Conservation (phyloP, 2,888 invertebrate species). For the Beris chalybata region DNA sequence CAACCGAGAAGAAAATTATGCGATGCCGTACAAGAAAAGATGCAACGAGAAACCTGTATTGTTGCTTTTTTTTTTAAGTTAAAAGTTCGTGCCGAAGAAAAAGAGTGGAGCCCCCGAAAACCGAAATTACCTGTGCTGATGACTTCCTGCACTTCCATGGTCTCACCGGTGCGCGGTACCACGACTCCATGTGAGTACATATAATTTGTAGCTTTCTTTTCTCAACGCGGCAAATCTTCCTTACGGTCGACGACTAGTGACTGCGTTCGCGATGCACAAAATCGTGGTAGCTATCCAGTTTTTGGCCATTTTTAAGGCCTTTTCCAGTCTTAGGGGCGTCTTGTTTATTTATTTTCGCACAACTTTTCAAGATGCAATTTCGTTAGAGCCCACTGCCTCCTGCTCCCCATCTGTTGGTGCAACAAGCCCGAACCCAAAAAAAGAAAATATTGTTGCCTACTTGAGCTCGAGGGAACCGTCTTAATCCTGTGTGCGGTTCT, state of each 20-base stretch:
- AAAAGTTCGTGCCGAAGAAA: neutral
- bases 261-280: too few relatives aligned
- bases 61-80: neutral
- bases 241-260: too few relatives aligned
- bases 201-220: constrained; percentile 34
- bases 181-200: constrained; percentile 25
- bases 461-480: neutral
- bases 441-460: constrained; percentile 11
- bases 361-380: constrained; percentile 26
- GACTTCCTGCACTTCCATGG: constrained; percentile 37
- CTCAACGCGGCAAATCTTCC: neutral
- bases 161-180: constrained; percentile 15
- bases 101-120: constrained; percentile 7
- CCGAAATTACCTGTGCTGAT: constrained; percentile 34
- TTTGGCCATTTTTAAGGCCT: constrained; percentile 3
- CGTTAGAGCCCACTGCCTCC: constrained; percentile 4
- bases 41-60: neutral
- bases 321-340: constrained; percentile 4
- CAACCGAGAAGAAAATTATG: constrained; percentile 6
- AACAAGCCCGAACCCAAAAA: neutral
- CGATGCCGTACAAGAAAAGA: neutral
- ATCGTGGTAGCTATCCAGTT: constrained; percentile 13
- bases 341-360: neutral
- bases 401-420: neutral
- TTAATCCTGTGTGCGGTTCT: constrained; percentile 4